Evolutionary conservation across 2,888 invertebrate genomes (phyloP), one percentile per base, ranked within the genome.

Genomic region (Bedellia somnulentella): DNA sequence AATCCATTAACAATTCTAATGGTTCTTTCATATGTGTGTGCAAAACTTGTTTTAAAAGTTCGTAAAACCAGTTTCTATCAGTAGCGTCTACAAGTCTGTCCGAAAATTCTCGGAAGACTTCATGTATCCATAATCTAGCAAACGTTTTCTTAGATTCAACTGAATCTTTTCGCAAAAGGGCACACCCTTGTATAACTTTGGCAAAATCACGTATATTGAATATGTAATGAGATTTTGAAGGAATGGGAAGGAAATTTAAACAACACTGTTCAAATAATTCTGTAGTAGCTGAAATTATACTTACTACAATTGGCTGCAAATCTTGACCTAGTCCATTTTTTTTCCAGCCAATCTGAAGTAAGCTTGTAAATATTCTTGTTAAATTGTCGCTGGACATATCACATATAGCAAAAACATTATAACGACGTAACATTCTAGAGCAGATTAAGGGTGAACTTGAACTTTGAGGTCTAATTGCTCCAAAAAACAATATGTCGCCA

Each of bases 401-500:
- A 52, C 91, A 91, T 30, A 96, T 89, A 1, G 89, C 85, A 47
- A 91, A 87, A 32, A 94, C 83, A 53, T 86, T 89, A 49, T 88
- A 95, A 58, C 96, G 95, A 11, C 93, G 80, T 15, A 94, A 62
- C 63, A 95, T 90, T 44, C 95, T 73, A 0, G 86, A 81, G 44
- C 92, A 93, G 30, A 94, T 82, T 43, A 90, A 83, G 50, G 93
- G 89, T 22, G 90, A 77, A 46, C 93, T 93, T 11, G 93, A 94
- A 3, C 94, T 93, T 0, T 93, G 89, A 9, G 92, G 84, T 1
- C 92, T 92, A 78, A 95, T 93, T 0, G 94, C 94, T 11, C 86
- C 86, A 29, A 93, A 73, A 44, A 95, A 85, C 43, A 91, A 80
- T 3, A 93, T 81, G 44, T 93, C 87, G 36, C 82, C 78, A 21